phyloP scores from a whole-genome alignment of 2,113 vertebrate genomes.

The Argyrosomus japonicus region DNA sequence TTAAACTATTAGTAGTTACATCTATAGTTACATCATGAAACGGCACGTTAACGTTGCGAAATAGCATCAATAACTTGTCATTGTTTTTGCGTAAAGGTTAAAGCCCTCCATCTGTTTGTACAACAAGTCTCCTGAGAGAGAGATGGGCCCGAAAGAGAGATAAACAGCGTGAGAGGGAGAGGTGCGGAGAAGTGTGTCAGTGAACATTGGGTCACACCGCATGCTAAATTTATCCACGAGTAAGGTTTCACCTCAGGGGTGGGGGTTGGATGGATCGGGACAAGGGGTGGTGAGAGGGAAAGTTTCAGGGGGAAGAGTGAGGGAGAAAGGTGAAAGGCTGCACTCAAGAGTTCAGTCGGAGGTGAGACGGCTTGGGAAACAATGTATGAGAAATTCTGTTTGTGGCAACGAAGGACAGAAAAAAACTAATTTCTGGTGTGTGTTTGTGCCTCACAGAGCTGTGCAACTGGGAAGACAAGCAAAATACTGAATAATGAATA shows the following conservation, averaged over 20 bases:
- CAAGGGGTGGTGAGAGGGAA: slow-evolving; percentile 60
- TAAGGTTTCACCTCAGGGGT: slow-evolving; percentile 81
- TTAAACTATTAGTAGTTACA: slow-evolving; percentile 26
- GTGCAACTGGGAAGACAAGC: slow-evolving; percentile 3
- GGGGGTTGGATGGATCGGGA: slow-evolving; percentile 62
- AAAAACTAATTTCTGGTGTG: slow-evolving; percentile 12
- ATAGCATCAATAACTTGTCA: slow-evolving; percentile 60
- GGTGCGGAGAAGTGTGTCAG: slow-evolving; percentile 80
- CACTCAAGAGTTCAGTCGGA: slow-evolving; percentile 33
- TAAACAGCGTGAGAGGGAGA: slow-evolving; percentile 67
- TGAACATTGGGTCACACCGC: slow-evolving; percentile 82
- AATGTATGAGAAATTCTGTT: neutral
- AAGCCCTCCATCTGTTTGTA: slow-evolving; percentile 61
- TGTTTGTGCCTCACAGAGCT: neutral
- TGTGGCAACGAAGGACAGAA: neutral
- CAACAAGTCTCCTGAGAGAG: slow-evolving; percentile 66
- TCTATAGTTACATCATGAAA: slow-evolving; percentile 27
- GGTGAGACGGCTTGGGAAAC: slow-evolving; percentile 29
- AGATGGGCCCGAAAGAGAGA: slow-evolving; percentile 60
- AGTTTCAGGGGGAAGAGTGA: slow-evolving; percentile 49
- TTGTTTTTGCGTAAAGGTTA: slow-evolving; percentile 69
- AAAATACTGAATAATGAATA: neutral
- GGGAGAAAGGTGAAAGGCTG: slow-evolving; percentile 61
- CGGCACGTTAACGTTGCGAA: neutral
- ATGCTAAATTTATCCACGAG: slow-evolving; percentile 84